phyloP scores from a whole-genome alignment of 2,888 invertebrate species.

The Lymantria monacha region DNA sequence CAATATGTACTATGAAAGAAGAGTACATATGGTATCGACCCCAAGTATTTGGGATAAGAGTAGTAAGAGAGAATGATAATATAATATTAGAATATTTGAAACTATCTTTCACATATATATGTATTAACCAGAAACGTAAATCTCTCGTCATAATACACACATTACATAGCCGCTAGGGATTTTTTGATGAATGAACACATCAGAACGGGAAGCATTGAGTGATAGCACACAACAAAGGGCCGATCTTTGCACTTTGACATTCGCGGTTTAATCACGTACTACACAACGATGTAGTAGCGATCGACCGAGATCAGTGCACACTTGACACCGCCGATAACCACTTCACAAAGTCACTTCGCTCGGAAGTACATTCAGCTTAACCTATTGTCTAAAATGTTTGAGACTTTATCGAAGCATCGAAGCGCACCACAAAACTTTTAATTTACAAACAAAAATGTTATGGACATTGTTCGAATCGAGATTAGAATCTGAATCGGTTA shows the following conservation, averaged over 20 bases:
- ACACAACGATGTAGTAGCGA: slow-evolving; percentile 51
- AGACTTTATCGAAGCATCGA: slow-evolving; percentile 39
- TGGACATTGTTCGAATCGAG: slow-evolving; percentile 10
- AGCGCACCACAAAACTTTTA: slow-evolving; percentile 28
- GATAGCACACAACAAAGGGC: slow-evolving; percentile 63
- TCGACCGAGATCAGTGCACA: slow-evolving; percentile 55
- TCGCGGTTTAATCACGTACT: slow-evolving; percentile 80
- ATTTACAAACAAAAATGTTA: slow-evolving; percentile 31
- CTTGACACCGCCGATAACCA: slow-evolving; percentile 70
- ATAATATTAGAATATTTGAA: too few species aligned
- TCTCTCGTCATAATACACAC: slow-evolving; percentile 23
- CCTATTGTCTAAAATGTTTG: slow-evolving; percentile 42
- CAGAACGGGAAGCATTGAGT: slow-evolving; percentile 58
- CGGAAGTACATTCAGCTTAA: slow-evolving; percentile 34
- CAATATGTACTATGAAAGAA: too few species aligned
- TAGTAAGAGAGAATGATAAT: too few species aligned
- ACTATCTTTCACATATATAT: too few species aligned
- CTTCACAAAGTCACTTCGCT: slow-evolving; percentile 63
- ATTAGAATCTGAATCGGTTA: slow-evolving; percentile 15
- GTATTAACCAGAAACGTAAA: slow-evolving; percentile 1
- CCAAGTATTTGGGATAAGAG: too few species aligned
- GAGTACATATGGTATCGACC: too few species aligned
- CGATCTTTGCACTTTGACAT: slow-evolving; percentile 82
- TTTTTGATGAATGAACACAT: slow-evolving; percentile 75
- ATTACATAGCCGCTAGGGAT: slow-evolving; percentile 49